These are phyloP conservation scores for Edolisoma coerulescens DNA, from an alignment of 2,113 vertebrate species.

Conservation along the genomic window DNA sequence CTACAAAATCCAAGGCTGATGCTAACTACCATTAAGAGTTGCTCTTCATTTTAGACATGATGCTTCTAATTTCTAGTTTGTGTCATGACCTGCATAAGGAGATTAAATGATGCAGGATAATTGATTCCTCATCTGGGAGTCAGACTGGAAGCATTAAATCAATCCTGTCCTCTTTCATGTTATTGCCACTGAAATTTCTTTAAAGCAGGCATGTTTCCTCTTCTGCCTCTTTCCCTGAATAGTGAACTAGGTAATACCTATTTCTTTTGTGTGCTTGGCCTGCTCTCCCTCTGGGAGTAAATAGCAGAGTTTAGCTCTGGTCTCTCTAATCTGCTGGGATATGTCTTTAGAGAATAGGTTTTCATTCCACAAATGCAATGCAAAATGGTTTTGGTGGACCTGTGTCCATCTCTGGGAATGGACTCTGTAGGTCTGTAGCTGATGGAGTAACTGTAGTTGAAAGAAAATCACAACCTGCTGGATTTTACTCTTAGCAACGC, in stretches of 20 bases:
- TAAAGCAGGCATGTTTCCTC: not conserved
- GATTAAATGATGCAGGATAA: conserved; percentile 52
- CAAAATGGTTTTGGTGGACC: not conserved
- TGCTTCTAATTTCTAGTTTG: conserved; percentile 26
- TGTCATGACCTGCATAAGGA: conserved; percentile 50
- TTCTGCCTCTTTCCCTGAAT: not conserved
- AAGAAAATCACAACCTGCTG: not conserved
- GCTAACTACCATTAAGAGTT: not conserved
- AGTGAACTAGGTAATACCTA: not conserved
- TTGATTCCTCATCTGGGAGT: conserved; percentile 58
- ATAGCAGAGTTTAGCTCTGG: not conserved
- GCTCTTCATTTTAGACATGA: not conserved
- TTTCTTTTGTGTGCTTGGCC: not conserved
- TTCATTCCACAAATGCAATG: not conserved
- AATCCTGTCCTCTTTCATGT: conserved; percentile 13
- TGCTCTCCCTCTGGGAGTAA: not conserved
- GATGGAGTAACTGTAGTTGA: not conserved
- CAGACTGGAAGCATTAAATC: conserved; percentile 48
- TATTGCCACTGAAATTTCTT: not conserved
- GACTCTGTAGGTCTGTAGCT: not conserved
- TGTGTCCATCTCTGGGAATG: not conserved
- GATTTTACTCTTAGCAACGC: not conserved
- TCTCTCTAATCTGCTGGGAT: not conserved
- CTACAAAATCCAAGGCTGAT: not conserved
- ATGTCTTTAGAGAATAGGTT: not conserved